Percentiles rank a stretch among this genome's conserved stretches.
Evolutionary conservation across 2,888 invertebrate species (phyloP).

Genomic region (Formica aserva): DNA sequence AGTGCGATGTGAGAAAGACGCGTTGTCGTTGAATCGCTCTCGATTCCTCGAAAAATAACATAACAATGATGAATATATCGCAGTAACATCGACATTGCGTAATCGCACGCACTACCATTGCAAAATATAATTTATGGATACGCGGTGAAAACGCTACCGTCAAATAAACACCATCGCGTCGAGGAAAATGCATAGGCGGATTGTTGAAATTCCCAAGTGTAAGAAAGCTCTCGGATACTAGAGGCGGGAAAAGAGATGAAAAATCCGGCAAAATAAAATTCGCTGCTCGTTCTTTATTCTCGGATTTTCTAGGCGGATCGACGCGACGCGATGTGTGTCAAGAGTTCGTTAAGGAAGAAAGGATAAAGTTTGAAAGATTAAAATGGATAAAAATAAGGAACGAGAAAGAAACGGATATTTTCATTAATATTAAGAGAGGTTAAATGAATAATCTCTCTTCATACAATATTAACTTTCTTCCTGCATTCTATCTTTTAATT

Average conservation of each 20-base stretch:
- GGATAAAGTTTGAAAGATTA: constrained; percentile 14
- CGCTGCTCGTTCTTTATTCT: constrained; percentile 43
- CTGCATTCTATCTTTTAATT: neutral
- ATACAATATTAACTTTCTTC: constrained; percentile 38
- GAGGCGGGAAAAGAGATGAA: constrained; percentile 5
- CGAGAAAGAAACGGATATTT: constrained; percentile 8
- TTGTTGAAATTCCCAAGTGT: constrained; percentile 42
- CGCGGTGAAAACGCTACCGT: constrained; percentile 68
- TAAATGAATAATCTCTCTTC: constrained; percentile 33
- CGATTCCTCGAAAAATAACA: constrained; percentile 57
- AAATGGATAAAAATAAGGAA: neutral
- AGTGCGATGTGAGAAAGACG: constrained; percentile 40
- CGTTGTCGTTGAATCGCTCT: constrained; percentile 59
- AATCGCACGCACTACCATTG: constrained; percentile 62
- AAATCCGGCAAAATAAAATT: constrained; percentile 37
- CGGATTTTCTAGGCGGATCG: constrained; percentile 36
- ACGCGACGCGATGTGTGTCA: constrained; percentile 16
- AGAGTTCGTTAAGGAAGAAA: constrained; percentile 43
- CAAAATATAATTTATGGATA: constrained; percentile 72
- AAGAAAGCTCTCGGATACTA: neutral
- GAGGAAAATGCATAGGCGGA: constrained; percentile 30
- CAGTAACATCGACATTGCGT: constrained; percentile 68
- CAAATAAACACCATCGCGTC: constrained; percentile 59
- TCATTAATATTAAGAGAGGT: constrained; percentile 46
- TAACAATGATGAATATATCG: constrained; percentile 68